Evolutionary conservation across 2,888 invertebrate species (phyloP), one percentile per base, ranked within the genome.

Genomic region (Acronicta psi): DNA sequence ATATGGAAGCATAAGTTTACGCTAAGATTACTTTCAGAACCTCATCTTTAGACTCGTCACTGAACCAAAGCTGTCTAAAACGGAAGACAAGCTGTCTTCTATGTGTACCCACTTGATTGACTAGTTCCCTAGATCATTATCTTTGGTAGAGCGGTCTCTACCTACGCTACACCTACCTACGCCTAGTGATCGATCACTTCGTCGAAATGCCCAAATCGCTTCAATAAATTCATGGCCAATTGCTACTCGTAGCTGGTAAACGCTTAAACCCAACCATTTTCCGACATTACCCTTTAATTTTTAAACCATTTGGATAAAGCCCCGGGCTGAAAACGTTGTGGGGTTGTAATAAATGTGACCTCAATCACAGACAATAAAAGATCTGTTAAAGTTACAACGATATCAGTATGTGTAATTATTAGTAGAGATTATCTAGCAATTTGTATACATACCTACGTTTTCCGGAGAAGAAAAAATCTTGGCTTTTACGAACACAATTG

Each of bases 331-430:
- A 49, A 36, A 16, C 9, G 47, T 44, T 64, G 31, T 25, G n/a
- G 17, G 47, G 46, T 34, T 29, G 44, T 31, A 65, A 53, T 58
- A 65, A 70, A 53, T 54, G 38, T 17, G 46, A 43, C 51, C 41
- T 37, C 52, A 53, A 70, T 65, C 41, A 25, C 23, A 17, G 40
- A 20, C 58, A 66, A 50, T 65, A 59, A 65, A 53, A 7, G 37
- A 18, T 41, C 18, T n/a, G 44, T 10, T 16, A 45, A 34, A 58
- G 31, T 47, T 17, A 52, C 47, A 29, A 17, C 7, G 41, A 40
- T 20, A n/a, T n/a, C n/a, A n/a, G n/a, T n/a, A n/a, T n/a, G n/a
- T n/a, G n/a, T n/a, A n/a, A n/a, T n/a, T n/a, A n/a, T n/a, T n/a
- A 7, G 9, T 23, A 23, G 23, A 7, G 23, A 25, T 25, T 25